A percentile compares a stretch with the other conserved stretches of the same genome.
Conservation (phyloP, 2,797 vertebrate genomes). For the Chelonia mydas region DNA sequence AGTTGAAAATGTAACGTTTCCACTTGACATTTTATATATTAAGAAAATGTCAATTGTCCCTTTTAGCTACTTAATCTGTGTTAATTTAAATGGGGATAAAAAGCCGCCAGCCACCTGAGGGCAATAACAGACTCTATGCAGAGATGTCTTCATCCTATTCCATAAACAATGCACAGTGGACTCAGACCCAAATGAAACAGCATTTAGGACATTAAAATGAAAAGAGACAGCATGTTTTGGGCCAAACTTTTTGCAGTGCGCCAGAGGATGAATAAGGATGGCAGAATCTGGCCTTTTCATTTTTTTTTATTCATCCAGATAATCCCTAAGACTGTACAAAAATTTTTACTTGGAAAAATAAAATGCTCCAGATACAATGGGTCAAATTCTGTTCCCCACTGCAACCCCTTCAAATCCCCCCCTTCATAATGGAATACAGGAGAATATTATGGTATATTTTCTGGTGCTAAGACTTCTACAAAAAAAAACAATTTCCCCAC, state of each 20-base stretch:
- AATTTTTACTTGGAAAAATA: not conserved
- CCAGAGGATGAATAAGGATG: not conserved
- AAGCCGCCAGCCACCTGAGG: not conserved
- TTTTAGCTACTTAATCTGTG: not conserved
- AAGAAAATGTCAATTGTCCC: not conserved
- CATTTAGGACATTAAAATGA: not conserved
- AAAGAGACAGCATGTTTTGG: not conserved
- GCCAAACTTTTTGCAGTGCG: not conserved
- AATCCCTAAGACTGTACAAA: not conserved
- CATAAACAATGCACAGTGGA: not conserved
- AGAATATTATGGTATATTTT: not conserved
- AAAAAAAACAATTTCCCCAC: not conserved
- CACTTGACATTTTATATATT: not conserved
- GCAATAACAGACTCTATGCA: not conserved
- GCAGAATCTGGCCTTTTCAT: not conserved
- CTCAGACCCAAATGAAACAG: not conserved
- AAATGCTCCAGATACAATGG: not conserved
- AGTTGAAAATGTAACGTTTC: conserved; percentile 48
- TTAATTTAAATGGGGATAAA: not conserved
- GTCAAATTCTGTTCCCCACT: not conserved
- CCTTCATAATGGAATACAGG: not conserved
- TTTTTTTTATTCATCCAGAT: not conserved
- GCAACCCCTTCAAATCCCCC: not conserved
- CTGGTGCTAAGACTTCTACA: not conserved
- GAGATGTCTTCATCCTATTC: not conserved